phyloP scores from a whole-genome alignment of 2,888 invertebrate genomes.

The Arge pagana region DNA sequence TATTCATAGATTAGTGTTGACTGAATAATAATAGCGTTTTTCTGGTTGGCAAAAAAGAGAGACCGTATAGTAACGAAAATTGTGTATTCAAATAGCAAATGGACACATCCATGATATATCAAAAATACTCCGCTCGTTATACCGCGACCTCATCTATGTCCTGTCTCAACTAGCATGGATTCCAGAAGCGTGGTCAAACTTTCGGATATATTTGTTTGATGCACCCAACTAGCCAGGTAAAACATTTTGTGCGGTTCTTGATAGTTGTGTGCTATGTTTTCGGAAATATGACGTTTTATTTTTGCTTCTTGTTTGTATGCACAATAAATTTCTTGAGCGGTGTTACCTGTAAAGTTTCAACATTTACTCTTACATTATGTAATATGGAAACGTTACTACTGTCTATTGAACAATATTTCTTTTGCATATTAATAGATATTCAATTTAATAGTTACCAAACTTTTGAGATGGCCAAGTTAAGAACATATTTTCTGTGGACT shows the following conservation, averaged over 20 bases:
- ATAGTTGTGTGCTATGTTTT: conserved; percentile 54
- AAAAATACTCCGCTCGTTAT: too few species aligned
- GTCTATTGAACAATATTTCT: background rate
- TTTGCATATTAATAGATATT: conserved; percentile 10
- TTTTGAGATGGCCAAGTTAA: conserved; percentile 45
- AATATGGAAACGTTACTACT: conserved; percentile 1
- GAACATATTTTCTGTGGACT: conserved; percentile 41
- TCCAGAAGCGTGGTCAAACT: conserved; percentile 39
- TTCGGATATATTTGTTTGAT: conserved; percentile 54
- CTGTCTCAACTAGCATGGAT: conserved; percentile 48
- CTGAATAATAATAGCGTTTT: too few species aligned
- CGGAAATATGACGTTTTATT: conserved; percentile 50
- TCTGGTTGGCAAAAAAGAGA: too few species aligned
- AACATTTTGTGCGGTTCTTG: conserved; percentile 54
- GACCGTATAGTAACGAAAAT: too few species aligned
- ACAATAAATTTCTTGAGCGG: conserved; percentile 37
- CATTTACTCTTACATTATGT: background rate
- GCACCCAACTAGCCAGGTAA: conserved; percentile 55
- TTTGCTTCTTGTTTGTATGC: conserved; percentile 51
- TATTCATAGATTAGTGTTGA: too few species aligned
- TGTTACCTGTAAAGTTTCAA: conserved; percentile 24
- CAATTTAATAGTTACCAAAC: conserved; percentile 42
- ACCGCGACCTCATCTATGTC: conserved; percentile 43
- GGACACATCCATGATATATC: too few species aligned
- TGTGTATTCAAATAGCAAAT: too few species aligned